Base-by-base conservation (phyloP, 2,797 vertebrate species). In the Peromyscus aztecus region DNA sequence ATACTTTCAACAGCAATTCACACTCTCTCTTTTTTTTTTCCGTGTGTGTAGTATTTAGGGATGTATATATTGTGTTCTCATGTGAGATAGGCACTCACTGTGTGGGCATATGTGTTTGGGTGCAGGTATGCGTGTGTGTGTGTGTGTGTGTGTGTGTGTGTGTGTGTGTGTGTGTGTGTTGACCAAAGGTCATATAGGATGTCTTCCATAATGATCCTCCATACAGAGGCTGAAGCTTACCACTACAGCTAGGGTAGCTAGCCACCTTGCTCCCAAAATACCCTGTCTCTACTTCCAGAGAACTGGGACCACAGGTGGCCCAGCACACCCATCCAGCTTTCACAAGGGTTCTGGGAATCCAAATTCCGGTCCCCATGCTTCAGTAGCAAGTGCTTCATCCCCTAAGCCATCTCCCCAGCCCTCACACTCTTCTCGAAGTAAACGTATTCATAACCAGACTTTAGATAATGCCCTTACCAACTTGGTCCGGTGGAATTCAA, bases 361-460 rank as follows among this genome's bases (percentile, higher is more conserved):
- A 37, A 69, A 52, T 46, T 9, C 61, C 27, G 65, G 11, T 24
- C 46, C 31, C 37, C 63, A 27, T 16, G 34, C 40, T 31, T 49
- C 29, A 43, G 12, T 21, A n/a, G 40, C 63, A 85, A 69, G 34
- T 1, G 10, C 31, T 5, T 69, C 3, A 27, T 24, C 65, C 16
- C 14, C 46, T 9, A 46, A 49, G 84, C 46, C 63, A 52, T 52
- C 31, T 24, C 46, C 31, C n/a, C n/a, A 57, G 24, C n/a, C 84
- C 23, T 86, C 43, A 71, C 4, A 29, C 14, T 40, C 21, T 29
- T 89, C 65, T 90, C 34, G 0, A 73, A 81, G 40, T 57, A 88
- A 96, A 96, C 31, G 67, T 55, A 80, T 86, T 85, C 83, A 63
- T 89, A 86, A 91, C 63, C 14, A 90, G 71, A 92, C 92, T 76